These are phyloP conservation scores for Antheraea mylitta DNA, from an alignment of 1,140 invertebrate species.

Conservation along the genomic window DNA sequence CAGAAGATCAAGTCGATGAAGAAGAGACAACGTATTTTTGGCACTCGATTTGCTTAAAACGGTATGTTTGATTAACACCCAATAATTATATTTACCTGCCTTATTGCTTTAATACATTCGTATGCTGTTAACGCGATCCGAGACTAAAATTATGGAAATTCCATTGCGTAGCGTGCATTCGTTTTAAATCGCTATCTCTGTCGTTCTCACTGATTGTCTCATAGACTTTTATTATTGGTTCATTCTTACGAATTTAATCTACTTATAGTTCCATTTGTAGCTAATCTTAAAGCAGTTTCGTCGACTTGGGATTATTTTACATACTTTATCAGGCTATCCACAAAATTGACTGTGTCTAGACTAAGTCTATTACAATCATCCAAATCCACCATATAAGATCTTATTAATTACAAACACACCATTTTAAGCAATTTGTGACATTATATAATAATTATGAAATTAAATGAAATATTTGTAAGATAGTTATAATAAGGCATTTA, in stretches of 20 bases:
- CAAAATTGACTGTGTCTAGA: too few species aligned
- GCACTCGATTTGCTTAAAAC: conserved; percentile 51
- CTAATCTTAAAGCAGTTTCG: too few species aligned
- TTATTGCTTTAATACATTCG: not conserved
- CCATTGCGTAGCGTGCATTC: not conserved
- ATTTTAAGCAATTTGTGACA: conserved; percentile 25
- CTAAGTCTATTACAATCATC: too few species aligned
- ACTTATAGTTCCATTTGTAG: too few species aligned
- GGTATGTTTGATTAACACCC: conserved; percentile 20
- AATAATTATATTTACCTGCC: not conserved
- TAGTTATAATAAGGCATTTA: conserved; percentile 45
- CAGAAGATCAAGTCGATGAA: conserved; percentile 25
- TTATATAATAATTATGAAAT: conserved; percentile 19
- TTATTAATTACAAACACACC: conserved; percentile 17
- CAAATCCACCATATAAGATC: not conserved
- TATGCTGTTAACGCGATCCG: not conserved
- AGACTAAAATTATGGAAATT: not conserved
- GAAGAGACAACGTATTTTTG: conserved; percentile 33
- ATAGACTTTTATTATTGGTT: not conserved
- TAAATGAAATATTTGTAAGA: conserved; percentile 23
- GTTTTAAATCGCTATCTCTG: not conserved
- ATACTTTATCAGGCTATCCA: too few species aligned
- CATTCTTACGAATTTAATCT: not conserved
- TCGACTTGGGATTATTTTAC: too few species aligned
- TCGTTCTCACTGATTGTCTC: not conserved